Percentiles rank a stretch among this genome's conserved stretches.
Conservation (phyloP, 2,113 vertebrate species). For the Delphinus delphis region DNA sequence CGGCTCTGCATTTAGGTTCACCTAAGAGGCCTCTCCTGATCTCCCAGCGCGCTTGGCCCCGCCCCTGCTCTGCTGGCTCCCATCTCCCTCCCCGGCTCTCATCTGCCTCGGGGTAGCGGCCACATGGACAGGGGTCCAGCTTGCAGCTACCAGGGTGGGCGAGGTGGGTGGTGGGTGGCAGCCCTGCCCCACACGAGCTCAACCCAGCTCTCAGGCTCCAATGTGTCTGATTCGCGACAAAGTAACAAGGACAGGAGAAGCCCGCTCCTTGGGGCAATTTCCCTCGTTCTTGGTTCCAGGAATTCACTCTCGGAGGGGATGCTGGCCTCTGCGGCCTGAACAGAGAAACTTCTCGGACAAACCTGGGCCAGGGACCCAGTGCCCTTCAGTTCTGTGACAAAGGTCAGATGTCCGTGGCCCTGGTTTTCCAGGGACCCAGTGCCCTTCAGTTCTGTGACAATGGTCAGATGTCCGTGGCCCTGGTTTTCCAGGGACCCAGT, state of each 20-base stretch:
- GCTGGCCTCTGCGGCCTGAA: fast-evolving
- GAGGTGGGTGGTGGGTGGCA: fast-evolving
- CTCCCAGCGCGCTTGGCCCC: background rate
- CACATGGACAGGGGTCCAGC: background rate
- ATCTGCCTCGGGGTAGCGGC: background rate
- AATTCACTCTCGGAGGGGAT: background rate
- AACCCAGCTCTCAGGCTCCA: background rate
- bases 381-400: background rate
- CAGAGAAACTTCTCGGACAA: background rate
- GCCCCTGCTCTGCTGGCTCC: background rate
- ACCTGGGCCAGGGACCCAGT: background rate
- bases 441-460: no score
- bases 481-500: background rate
- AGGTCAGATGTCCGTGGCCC: no score
- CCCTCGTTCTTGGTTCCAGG: background rate
- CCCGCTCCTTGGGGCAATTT: background rate
- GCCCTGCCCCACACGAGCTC: background rate
- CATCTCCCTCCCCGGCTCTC: background rate
- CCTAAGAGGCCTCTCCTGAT: background rate
- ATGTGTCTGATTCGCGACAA: background rate
- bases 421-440: no score
- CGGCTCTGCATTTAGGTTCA: background rate
- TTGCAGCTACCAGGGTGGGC: background rate
- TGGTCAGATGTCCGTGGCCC: no score
- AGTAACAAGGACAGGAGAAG: background rate